A percentile compares a stretch with the other conserved stretches of the same genome.
These are phyloP conservation scores for Agrochola lychnidis DNA, from an alignment of 2,888 invertebrate species.

Conservation along the genomic window DNA sequence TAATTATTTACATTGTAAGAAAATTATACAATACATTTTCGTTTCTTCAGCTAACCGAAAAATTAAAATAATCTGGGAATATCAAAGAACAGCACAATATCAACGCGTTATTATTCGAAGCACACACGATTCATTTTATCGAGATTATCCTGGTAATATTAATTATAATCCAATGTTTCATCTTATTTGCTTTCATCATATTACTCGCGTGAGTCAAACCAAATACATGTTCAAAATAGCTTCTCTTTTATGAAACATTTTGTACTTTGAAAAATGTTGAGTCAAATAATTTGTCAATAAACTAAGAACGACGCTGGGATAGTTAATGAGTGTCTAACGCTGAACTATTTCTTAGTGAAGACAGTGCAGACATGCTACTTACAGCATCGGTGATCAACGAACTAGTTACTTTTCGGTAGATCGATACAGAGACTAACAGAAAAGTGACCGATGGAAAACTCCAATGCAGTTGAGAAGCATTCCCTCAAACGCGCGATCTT, in stretches of 20 bases:
- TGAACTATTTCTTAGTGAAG: background rate
- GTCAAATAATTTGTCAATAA: background rate
- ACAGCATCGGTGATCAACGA: background rate
- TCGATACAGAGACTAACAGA: background rate
- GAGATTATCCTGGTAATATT: constrained; percentile 44
- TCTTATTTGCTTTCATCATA: constrained; percentile 38
- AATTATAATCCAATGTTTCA: constrained; percentile 31
- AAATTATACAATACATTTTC: background rate
- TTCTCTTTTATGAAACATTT: background rate
- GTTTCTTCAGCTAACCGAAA: background rate
- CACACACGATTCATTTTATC: constrained; percentile 21
- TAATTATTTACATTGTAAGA: background rate
- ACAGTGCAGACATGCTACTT: background rate
- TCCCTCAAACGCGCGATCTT: background rate
- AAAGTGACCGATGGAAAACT: background rate
- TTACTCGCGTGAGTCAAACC: constrained; percentile 17
- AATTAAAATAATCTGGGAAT: background rate
- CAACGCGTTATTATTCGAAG: constrained; percentile 10
- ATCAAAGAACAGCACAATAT: too few relatives aligned
- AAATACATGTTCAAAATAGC: constrained; percentile 24
- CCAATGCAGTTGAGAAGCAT: background rate
- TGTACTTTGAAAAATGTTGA: background rate
- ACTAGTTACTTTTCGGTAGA: background rate
- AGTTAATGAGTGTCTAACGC: constrained; percentile 8
- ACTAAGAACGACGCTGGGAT: background rate